Percentiles rank a stretch among this genome's conserved stretches.
These are phyloP conservation scores for Cygnus olor DNA, from an alignment of 2,797 vertebrate species.

Conservation along the genomic window DNA sequence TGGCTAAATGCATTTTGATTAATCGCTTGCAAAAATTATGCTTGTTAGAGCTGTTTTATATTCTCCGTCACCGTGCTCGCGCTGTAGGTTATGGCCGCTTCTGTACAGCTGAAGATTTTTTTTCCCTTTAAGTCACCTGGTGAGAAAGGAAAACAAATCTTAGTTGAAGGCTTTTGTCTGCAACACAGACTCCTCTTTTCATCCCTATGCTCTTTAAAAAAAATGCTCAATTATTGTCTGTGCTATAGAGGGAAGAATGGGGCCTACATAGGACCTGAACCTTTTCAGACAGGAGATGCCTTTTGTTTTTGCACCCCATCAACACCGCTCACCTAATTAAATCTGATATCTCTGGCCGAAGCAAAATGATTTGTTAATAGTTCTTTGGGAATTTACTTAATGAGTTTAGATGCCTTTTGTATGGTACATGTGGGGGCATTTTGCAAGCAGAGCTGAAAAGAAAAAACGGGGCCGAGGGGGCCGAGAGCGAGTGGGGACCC, in stretches of 20 bases:
- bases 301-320: conserved; percentile 96
- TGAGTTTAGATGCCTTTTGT: conserved; percentile 97
- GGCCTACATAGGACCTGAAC: conserved; percentile 88
- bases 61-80: conserved; percentile 81
- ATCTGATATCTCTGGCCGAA: conserved; percentile 90
- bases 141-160: conserved; percentile 85
- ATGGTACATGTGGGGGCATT: conserved; percentile 78
- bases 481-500: conserved; percentile 26
- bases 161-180: conserved; percentile 89
- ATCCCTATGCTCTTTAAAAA: conserved; percentile 76
- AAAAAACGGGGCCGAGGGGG: conserved; percentile 75
- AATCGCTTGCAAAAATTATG: conserved; percentile 80
- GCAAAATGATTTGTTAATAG: conserved; percentile 91
- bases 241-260: conserved; percentile 82
- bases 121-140: conserved; percentile 89
- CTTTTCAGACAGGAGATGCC: conserved; percentile 90
- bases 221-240: conserved; percentile 92
- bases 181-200: conserved; percentile 78
- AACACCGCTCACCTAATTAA: conserved; percentile 97
- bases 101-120: conserved; percentile 70
- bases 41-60: conserved; percentile 81
- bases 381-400: conserved; percentile 96
- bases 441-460: conserved; percentile 69
- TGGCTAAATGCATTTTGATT: conserved; percentile 81
- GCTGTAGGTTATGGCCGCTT: conserved; percentile 75